Conservation (phyloP, 2,797 vertebrate genomes). For the Macropus fuliginosus region DNA sequence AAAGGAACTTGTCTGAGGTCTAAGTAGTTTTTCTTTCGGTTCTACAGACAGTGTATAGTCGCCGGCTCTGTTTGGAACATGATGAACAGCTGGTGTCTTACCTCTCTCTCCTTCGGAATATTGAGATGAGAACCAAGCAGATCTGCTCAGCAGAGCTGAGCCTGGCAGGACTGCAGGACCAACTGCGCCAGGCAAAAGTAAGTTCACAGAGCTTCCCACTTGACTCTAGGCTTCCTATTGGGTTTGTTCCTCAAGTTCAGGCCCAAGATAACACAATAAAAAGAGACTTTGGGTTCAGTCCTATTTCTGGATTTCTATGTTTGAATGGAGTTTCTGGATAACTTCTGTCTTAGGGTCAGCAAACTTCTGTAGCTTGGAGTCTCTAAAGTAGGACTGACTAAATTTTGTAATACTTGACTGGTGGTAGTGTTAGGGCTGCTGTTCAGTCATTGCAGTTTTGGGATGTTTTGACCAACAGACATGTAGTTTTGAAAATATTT, state of each 20-base stretch:
- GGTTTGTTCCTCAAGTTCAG: background rate
- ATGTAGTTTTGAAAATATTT: background rate
- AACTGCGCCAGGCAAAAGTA: slow-evolving; percentile 92
- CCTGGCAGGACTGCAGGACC: slow-evolving; percentile 86
- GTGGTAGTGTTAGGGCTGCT: background rate
- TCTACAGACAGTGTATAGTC: slow-evolving; percentile 82
- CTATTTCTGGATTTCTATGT: slow-evolving; percentile 1
- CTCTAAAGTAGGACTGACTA: background rate
- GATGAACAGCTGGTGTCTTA: slow-evolving; percentile 93
- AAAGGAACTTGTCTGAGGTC: slow-evolving; percentile 36
- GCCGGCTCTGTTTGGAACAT: slow-evolving; percentile 92
- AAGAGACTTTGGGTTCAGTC: background rate
- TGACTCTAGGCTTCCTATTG: background rate
- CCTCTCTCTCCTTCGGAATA: slow-evolving; percentile 92
- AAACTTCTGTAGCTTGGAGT: background rate
- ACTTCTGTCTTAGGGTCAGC: background rate
- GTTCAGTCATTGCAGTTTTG: background rate
- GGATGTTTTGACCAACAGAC: background rate
- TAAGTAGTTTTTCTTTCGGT: slow-evolving; percentile 54
- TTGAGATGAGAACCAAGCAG: slow-evolving; percentile 93
- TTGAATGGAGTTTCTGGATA: background rate
- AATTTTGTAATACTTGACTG: background rate
- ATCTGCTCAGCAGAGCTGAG: slow-evolving; percentile 85
- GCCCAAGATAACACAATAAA: background rate
- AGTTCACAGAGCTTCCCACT: slow-evolving; percentile 20